Conservation (phyloP, 1,140 invertebrate genomes). For the Pseudoatta argentina region DNA sequence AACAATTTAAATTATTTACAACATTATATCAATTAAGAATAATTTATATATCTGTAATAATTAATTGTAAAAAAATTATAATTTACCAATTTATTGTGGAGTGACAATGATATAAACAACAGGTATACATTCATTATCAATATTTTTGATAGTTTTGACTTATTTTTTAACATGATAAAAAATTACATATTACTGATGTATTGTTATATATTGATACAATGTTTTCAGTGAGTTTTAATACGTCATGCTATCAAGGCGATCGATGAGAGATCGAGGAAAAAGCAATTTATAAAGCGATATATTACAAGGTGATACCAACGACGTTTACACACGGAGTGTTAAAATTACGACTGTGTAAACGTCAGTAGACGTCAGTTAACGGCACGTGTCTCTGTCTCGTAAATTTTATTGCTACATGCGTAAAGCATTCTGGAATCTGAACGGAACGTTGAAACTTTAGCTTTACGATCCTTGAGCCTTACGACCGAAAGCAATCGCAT, state of each 20-base stretch:
- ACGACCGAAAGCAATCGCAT: constrained; percentile 4
- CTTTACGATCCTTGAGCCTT: constrained; percentile 24
- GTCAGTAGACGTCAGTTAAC: background rate
- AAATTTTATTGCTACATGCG: constrained; percentile 35
- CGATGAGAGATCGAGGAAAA: background rate
- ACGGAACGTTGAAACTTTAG: background rate
- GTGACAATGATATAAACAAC: background rate
- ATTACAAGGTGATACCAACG: background rate
- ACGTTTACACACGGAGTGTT: background rate
- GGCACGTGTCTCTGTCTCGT: constrained; percentile 19
- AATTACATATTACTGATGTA: no score
- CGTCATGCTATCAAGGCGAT: background rate
- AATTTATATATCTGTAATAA: constrained; percentile 9
- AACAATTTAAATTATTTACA: background rate
- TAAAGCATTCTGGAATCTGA: background rate
- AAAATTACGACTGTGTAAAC: constrained; percentile 22
- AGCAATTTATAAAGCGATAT: background rate
- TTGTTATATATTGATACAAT: background rate
- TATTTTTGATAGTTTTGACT: background rate
- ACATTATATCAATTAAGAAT: background rate
- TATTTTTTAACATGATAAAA: no score
- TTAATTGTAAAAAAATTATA: background rate
- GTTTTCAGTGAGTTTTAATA: background rate
- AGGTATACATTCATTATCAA: background rate
- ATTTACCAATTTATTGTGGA: background rate